Evolutionary conservation across 2,888 invertebrate genomes (phyloP).

Genomic region (Amphimallon solstitiale): DNA sequence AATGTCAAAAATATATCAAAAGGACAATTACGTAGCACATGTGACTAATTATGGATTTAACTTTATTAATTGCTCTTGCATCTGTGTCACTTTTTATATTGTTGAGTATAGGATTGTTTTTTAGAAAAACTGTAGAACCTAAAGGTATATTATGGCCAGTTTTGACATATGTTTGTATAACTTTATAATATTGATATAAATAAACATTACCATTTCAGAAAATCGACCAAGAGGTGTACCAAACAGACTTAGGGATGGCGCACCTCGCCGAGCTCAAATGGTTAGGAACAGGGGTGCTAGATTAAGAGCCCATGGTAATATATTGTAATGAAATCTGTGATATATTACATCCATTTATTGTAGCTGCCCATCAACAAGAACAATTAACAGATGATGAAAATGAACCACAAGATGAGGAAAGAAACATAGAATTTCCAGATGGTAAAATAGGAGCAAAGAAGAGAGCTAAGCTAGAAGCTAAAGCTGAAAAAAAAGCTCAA

Average conservation of each 20-base stretch:
- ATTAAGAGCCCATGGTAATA: constrained; percentile 69
- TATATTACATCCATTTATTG: background rate
- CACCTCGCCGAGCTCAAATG: constrained; percentile 76
- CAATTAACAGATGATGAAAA: constrained; percentile 54
- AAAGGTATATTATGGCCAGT: constrained; percentile 36
- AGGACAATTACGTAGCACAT: no score
- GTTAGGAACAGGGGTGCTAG: constrained; percentile 77
- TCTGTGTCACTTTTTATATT: constrained; percentile 59
- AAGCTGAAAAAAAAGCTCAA: constrained; percentile 85
- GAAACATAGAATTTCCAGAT: constrained; percentile 69
- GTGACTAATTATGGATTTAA: constrained; percentile 61
- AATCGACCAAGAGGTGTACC: constrained; percentile 53
- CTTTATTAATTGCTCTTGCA: constrained; percentile 63
- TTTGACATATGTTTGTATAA: background rate
- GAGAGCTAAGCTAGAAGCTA: constrained; percentile 91
- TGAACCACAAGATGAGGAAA: constrained; percentile 66
- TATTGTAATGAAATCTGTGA: background rate
- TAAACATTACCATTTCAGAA: constrained; percentile 35
- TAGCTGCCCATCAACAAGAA: constrained; percentile 48
- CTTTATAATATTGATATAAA: background rate
- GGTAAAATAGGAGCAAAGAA: constrained; percentile 95
- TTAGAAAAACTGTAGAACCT: constrained; percentile 50
- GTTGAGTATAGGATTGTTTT: constrained; percentile 59
- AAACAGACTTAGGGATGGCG: constrained; percentile 64
- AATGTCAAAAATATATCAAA: no score